Evolutionary conservation across 1,140 invertebrate species (phyloP).

Genomic region (Bicyclus anynana): DNA sequence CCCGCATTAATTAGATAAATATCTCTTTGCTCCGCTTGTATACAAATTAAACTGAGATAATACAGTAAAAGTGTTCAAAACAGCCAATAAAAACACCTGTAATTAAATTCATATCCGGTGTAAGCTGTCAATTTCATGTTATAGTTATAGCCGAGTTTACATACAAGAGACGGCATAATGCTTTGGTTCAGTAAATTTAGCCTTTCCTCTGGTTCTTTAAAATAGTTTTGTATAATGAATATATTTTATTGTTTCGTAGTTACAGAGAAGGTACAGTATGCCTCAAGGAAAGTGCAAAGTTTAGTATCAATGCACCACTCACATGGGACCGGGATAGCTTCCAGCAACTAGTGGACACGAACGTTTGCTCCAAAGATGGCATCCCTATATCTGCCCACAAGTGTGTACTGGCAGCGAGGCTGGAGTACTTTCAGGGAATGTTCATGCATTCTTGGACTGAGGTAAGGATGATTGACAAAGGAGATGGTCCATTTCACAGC

Average conservation of each 20-base stretch:
- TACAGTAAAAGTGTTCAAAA: too few species aligned
- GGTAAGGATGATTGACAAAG: slow-evolving; percentile 51
- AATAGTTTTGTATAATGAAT: too few species aligned
- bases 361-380: slow-evolving; percentile 79
- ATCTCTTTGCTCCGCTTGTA: too few species aligned
- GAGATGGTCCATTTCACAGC: neutral
- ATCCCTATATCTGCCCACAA: slow-evolving; percentile 82
- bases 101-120: too few species aligned
- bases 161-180: too few species aligned
- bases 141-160: too few species aligned
- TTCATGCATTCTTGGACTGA: slow-evolving; percentile 84
- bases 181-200: too few species aligned
- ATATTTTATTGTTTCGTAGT: slow-evolving; percentile 38
- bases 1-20: too few species aligned
- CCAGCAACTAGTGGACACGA: slow-evolving; percentile 80
- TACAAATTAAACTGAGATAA: too few species aligned
- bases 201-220: too few species aligned
- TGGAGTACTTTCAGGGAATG: slow-evolving; percentile 88
- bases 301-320: slow-evolving; percentile 28
- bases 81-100: too few species aligned
- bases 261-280: slow-evolving; percentile 55
- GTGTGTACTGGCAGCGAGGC: slow-evolving; percentile 83
- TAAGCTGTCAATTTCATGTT: too few species aligned
- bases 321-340: slow-evolving; percentile 56
- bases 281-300: slow-evolving; percentile 51